Evolutionary conservation across 2,888 invertebrate species (phyloP).

Genomic region (Apotomis turbidana): DNA sequence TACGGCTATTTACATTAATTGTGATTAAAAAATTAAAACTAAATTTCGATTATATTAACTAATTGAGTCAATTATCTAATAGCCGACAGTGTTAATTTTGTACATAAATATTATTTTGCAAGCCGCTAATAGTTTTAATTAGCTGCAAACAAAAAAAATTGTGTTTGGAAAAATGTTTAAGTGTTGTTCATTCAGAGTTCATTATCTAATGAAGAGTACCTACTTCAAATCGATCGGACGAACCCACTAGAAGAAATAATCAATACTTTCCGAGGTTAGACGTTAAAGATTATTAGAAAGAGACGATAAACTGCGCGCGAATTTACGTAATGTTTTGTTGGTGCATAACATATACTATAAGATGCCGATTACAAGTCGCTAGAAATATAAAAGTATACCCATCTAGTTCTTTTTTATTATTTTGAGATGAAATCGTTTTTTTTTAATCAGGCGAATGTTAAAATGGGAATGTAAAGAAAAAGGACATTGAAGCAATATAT

Average conservation of each 20-base stretch:
- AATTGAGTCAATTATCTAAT: not conserved
- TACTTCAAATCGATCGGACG: constrained; percentile 33
- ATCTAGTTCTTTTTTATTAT: no score
- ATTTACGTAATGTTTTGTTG: constrained; percentile 10
- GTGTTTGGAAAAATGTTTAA: not conserved
- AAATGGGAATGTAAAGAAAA: no score
- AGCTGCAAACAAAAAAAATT: not conserved
- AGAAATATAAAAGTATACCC: no score
- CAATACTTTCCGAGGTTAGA: constrained; percentile 33
- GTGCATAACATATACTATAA: not conserved
- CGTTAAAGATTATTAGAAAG: constrained; percentile 39
- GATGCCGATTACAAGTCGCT: not conserved
- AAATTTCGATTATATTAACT: not conserved
- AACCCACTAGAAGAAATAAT: constrained; percentile 33
- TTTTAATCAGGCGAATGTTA: no score
- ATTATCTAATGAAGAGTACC: not conserved
- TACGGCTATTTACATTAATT: not conserved
- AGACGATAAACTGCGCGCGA: constrained; percentile 25
- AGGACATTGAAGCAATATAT: no score
- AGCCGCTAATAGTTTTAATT: not conserved
- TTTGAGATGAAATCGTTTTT: no score
- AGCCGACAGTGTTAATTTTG: not conserved
- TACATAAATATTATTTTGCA: not conserved
- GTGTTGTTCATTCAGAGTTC: not conserved
- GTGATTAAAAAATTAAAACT: not conserved